A percentile compares a stretch with the other conserved stretches of the same genome.
These are phyloP conservation scores for Galleria mellonella DNA, from an alignment of 1,140 invertebrate genomes.

Conservation along the genomic window DNA sequence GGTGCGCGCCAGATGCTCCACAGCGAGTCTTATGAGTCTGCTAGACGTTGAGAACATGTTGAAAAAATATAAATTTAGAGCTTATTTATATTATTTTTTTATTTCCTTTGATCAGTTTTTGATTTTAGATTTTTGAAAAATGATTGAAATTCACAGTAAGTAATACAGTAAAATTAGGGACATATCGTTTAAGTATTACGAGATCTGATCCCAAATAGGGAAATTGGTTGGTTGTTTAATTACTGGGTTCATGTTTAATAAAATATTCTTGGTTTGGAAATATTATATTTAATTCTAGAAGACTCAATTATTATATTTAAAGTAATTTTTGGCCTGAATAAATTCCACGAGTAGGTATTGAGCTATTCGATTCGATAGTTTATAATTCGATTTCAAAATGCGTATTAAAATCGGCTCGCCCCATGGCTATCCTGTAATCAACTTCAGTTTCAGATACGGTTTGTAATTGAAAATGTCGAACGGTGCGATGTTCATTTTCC, in stretches of 20 bases:
- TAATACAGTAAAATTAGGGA: no score
- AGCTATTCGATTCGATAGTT: constrained; percentile 22
- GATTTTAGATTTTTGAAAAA: no score
- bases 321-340: not conserved
- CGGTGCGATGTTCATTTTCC: constrained; percentile 67
- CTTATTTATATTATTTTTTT: no score
- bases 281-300: no score
- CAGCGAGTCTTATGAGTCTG: constrained; percentile 21
- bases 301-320: not conserved
- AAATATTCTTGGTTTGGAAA: no score
- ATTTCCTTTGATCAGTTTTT: not conserved
- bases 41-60: not conserved
- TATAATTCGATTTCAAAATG: constrained; percentile 42
- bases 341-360: no score
- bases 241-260: no score
- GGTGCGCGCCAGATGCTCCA: constrained; percentile 45
- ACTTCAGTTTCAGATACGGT: constrained; percentile 49
- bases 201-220: no score
- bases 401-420: constrained; percentile 44
- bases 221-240: no score
- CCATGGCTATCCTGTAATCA: constrained; percentile 52
- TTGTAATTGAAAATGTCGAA: constrained; percentile 68
- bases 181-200: no score
- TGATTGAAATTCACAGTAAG: no score
- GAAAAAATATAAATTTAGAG: no score